Evolutionary conservation across 2,797 vertebrate genomes (phyloP).

Genomic region (Semotilus atromaculatus): DNA sequence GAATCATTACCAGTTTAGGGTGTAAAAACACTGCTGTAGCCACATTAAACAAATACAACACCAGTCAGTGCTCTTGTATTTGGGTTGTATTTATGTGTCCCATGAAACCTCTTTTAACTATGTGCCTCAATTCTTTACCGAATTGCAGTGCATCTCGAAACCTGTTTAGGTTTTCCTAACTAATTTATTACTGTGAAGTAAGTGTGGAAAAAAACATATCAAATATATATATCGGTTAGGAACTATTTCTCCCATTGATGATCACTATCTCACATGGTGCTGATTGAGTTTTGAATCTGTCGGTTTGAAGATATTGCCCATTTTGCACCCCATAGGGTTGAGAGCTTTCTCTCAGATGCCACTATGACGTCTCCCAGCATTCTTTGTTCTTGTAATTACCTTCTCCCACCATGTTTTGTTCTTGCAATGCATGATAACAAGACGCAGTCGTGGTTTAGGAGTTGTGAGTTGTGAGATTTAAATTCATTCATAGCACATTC

Average conservation of each 20-base stretch:
- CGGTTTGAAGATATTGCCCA: conserved; percentile 29
- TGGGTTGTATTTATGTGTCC: neutral
- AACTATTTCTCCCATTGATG: neutral
- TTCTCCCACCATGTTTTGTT: conserved; percentile 25
- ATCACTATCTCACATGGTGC: neutral
- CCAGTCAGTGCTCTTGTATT: neutral
- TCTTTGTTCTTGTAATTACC: conserved; percentile 21
- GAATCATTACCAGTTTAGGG: conserved; percentile 20
- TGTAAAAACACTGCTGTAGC: conserved; percentile 10
- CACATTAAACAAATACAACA: conserved; percentile 6
- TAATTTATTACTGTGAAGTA: neutral
- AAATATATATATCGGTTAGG: neutral
- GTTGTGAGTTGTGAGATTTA: conserved; percentile 7
- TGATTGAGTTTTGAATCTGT: conserved; percentile 17
- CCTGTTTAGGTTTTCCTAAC: neutral
- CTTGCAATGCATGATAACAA: conserved; percentile 4
- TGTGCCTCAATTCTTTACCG: neutral
- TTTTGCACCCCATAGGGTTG: conserved; percentile 18
- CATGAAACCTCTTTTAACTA: neutral
- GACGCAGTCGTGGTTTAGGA: neutral
- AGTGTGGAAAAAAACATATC: neutral
- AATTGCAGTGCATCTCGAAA: neutral
- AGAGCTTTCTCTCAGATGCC: conserved; percentile 15
- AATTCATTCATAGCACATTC: conserved; percentile 23
- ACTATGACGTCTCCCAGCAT: neutral